phyloP scores from a whole-genome alignment of 2,797 vertebrate species.

The Falco cherrug region DNA sequence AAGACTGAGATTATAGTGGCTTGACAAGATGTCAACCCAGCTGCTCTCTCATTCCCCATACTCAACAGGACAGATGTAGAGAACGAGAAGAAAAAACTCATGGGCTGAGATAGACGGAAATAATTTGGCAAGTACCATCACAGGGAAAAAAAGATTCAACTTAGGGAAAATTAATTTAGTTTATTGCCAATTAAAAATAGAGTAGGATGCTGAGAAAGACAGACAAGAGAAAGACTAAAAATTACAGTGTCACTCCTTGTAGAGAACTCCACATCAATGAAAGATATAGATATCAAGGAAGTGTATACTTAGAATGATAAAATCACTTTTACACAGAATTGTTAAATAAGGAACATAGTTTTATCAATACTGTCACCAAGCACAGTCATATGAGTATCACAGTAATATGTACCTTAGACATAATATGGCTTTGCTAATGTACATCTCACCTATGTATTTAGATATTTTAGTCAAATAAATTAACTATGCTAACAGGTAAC shows the following conservation, averaged over 20 bases:
- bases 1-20: background rate
- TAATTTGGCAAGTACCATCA: background rate
- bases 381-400: background rate
- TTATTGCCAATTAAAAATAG: background rate
- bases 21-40: background rate
- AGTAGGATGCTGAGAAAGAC: background rate
- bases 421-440: background rate
- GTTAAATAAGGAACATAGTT: background rate
- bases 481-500: background rate
- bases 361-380: background rate
- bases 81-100: background rate
- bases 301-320: background rate
- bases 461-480: background rate
- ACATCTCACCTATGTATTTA: background rate
- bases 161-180: background rate
- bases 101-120: background rate
- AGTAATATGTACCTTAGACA: background rate
- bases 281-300: background rate
- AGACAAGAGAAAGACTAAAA: background rate
- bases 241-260: background rate
- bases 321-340: background rate
- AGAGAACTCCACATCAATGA: background rate
- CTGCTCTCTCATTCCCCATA: background rate
- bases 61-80: background rate
- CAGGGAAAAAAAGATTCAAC: background rate